Conservation (phyloP, 2,797 vertebrate genomes). For the Lepus townsendii region DNA sequence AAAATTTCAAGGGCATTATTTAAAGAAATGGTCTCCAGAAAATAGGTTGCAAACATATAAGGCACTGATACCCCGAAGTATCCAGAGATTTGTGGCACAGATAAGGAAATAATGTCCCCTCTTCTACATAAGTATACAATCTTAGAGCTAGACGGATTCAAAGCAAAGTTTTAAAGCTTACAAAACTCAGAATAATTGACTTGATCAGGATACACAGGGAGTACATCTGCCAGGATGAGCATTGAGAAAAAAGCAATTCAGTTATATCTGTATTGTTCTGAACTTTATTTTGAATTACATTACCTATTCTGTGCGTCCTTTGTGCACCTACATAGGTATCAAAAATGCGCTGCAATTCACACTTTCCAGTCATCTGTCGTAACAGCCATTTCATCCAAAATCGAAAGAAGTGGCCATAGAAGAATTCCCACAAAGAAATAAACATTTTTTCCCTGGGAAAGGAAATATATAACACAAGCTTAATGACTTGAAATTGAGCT, state of each 20-base stretch:
- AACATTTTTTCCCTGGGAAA: conserved; percentile 92
- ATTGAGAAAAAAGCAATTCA: background rate
- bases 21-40: conserved; percentile 1
- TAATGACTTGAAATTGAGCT: conserved; percentile 56
- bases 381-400: conserved; percentile 97
- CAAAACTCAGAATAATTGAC: conserved; percentile 9
- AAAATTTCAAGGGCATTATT: conserved; percentile 6
- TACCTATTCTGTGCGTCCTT: conserved; percentile 94
- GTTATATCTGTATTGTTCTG: background rate
- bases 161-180: background rate
- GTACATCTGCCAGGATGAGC: background rate
- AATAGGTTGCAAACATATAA: background rate
- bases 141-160: background rate
- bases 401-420: conserved; percentile 94
- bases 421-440: conserved; percentile 91
- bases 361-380: conserved; percentile 93
- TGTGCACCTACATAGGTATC: conserved; percentile 90
- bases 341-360: conserved; percentile 96
- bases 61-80: background rate
- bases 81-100: background rate
- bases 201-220: background rate
- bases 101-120: background rate
- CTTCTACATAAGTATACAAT: conserved; percentile 15
- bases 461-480: conserved; percentile 67
- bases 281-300: conserved; percentile 46